Percentiles rank a stretch among this genome's conserved stretches.
Conservation (phyloP, 92 coral and sea anemone genomes). For the Actinernus sp. region DNA sequence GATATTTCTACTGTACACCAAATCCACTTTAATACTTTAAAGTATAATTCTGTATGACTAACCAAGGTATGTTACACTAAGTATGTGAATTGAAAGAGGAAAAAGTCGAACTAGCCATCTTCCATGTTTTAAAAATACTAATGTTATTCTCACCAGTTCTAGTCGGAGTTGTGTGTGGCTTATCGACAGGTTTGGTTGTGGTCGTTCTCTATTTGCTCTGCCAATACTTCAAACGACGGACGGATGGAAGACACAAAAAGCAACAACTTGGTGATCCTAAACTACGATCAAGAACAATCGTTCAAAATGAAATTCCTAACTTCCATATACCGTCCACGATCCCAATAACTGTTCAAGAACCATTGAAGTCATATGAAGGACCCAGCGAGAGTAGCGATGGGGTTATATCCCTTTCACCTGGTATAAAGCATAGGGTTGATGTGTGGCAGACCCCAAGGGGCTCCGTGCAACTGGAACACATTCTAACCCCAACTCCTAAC, state of each 20-base stretch:
- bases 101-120: too few species aligned
- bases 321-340: conserved; percentile 37
- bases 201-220: conserved; percentile 18
- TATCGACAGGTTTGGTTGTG: conserved; percentile 44
- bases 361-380: neutral
- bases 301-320: conserved; percentile 28
- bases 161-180: conserved; percentile 60
- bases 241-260: neutral
- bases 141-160: conserved; percentile 35
- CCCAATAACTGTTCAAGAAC: conserved; percentile 36
- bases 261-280: conserved; percentile 16
- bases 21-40: too few species aligned
- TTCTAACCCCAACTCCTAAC: neutral
- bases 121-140: too few species aligned
- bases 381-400: neutral
- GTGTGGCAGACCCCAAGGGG: neutral
- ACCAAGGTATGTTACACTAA: too few species aligned
- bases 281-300: conserved; percentile 20
- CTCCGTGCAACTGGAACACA: conserved; percentile 10
- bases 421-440: neutral
- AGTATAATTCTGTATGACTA: too few species aligned
- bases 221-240: conserved; percentile 21
- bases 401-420: neutral
- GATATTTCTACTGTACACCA: too few species aligned
- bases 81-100: too few species aligned